A percentile compares a stretch with the other conserved stretches of the same genome.
Conservation (phyloP, 2,113 vertebrate species). For the Ceyx melanurus region DNA sequence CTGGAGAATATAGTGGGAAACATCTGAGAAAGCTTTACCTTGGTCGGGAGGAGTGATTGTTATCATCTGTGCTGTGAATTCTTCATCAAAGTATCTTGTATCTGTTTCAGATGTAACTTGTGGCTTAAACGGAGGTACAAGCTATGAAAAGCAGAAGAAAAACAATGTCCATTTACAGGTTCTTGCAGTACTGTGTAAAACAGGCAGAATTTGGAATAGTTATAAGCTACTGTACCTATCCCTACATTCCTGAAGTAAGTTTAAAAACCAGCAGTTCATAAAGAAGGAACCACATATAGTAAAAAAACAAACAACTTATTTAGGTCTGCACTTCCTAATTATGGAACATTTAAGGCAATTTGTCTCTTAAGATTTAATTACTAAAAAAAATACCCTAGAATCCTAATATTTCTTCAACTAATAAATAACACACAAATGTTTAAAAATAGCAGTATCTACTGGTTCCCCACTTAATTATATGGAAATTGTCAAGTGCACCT, state of each 20-base stretch:
- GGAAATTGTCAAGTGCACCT: background rate
- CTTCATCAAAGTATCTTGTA: conserved; percentile 93
- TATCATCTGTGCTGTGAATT: conserved; percentile 95
- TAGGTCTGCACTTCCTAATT: background rate
- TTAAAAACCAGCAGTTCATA: background rate
- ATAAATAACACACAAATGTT: background rate
- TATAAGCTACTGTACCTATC: background rate
- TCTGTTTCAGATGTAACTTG: conserved; percentile 95
- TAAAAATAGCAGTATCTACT: background rate
- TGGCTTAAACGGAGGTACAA: conserved; percentile 91
- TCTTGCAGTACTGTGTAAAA: background rate
- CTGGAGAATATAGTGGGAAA: background rate
- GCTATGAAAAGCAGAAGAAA: conserved; percentile 68
- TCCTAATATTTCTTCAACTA: background rate
- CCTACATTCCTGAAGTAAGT: background rate
- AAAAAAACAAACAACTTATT: background rate
- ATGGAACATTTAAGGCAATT: background rate
- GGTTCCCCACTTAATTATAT: background rate
- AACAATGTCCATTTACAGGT: background rate
- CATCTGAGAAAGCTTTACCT: conserved; percentile 76
- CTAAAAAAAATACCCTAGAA: background rate
- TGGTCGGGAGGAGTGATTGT: conserved; percentile 97
- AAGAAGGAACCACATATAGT: background rate
- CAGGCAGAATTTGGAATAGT: background rate
- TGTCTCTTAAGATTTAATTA: background rate